Percentiles rank a stretch among this genome's conserved stretches.
Evolutionary conservation across 2,888 invertebrate genomes (phyloP).

Genomic region (Drosophila stalkeri): DNA sequence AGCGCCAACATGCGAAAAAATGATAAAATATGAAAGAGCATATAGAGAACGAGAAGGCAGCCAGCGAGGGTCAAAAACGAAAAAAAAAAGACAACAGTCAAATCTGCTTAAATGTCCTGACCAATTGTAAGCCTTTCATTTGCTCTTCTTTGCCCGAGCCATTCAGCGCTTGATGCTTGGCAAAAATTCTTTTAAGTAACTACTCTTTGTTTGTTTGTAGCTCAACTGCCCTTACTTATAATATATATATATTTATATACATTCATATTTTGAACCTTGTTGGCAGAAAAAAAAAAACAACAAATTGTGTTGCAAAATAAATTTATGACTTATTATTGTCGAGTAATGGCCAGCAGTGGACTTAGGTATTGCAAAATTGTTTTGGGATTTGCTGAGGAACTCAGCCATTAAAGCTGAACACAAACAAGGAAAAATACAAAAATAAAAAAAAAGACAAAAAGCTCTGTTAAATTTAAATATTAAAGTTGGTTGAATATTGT

Average conservation of each 20-base stretch:
- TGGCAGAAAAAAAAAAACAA: constrained; percentile 16
- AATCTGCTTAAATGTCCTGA: constrained; percentile 78
- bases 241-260: constrained; percentile 13
- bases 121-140: constrained; percentile 73
- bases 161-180: neutral
- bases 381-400: constrained; percentile 34
- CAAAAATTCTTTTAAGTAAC: constrained; percentile 37
- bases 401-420: constrained; percentile 13
- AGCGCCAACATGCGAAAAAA: constrained; percentile 46
- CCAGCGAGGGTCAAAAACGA: constrained; percentile 1
- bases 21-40: constrained; percentile 66
- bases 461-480: neutral
- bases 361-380: constrained; percentile 36
- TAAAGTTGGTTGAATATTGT: neutral
- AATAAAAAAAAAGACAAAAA: too few species aligned
- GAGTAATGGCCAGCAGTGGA: constrained; percentile 39
- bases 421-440: neutral
- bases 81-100: constrained; percentile 57
- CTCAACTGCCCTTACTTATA: constrained; percentile 22
- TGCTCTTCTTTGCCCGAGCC: constrained; percentile 1
- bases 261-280: constrained; percentile 45
- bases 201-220: constrained; percentile 49
- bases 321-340: constrained; percentile 73
- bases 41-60: neutral
- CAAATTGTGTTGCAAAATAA: constrained; percentile 58